Evolutionary conservation across 2,888 invertebrate genomes (phyloP), one percentile per base, ranked within the genome.

Genomic region (Rhogogaster chlorosoma): DNA sequence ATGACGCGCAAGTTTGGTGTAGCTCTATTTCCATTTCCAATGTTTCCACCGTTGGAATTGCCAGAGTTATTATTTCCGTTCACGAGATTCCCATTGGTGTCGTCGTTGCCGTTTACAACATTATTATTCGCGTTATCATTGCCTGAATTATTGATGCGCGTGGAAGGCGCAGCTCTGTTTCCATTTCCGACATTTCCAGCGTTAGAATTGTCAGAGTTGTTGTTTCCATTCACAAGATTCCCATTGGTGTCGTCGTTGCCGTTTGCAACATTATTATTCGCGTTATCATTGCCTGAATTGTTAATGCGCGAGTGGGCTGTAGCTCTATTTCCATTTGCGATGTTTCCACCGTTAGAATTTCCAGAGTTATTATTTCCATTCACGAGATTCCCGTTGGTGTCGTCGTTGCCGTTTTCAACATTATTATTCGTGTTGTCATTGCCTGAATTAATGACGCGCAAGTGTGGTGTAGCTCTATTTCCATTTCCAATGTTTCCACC

Each of bases 291-390:
- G 12, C 42, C 42, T 12, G 42, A 42, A 42, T 12, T 42, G 12
- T 42, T 42, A 12, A 42, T 42, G 42, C 42, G 42, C 42, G 42
- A 12, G 12, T 0, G 2, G 2, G 42, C 2, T 2, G 42, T 3
- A 42, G 42, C 42, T 12, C 42, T 10, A 42, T 26, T 0, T 67
- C 70, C 82, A 77, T 70, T 57, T 1, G 7, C 42, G 32, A 61
- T 53, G 18, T 73, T 82, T 42, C 42, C 42, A 22, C 85, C 83
- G 12, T 78, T 80, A 12, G 85, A 22, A 53, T 85, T 86, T 18
- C 86, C 87, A n/a, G 53, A 73, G 49, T n/a, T 77, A 77, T 84
- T 84, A 38, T 87, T 71, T 1, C 86, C 86, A 18, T 86, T 86
- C 3, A 75, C 67, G 26, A 86, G 71, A 3, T 73, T 42, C 12